Percentiles rank a stretch among this genome's conserved stretches.
Conservation (phyloP, 2,113 vertebrate species). For the Laticauda colubrina region DNA sequence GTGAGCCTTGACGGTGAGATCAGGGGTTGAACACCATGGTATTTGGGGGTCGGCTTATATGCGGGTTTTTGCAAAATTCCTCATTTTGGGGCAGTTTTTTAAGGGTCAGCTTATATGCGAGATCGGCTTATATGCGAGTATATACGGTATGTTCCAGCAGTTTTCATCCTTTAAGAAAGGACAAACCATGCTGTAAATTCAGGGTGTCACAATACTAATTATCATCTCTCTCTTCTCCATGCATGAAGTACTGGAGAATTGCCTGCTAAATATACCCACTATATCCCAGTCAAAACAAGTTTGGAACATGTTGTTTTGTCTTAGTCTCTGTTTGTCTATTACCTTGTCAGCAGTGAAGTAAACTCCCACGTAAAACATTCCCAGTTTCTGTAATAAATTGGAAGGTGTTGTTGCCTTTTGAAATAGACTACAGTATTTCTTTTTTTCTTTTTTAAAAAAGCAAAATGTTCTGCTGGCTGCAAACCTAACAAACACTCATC, state of each 20-base stretch:
- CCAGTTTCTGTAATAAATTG: conserved; percentile 44
- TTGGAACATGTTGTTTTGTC: conserved; percentile 28
- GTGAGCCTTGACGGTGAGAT: too few relatives aligned
- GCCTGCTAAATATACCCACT: conserved; percentile 38
- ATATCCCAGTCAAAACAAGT: conserved; percentile 48
- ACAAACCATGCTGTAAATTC: conserved; percentile 12
- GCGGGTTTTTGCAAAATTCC: too few relatives aligned
- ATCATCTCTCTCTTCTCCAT: not conserved
- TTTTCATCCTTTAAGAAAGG: not conserved
- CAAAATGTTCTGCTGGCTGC: conserved; percentile 46
- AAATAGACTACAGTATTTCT: conserved; percentile 22
- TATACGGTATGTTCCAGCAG: not conserved
- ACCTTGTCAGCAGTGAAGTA: conserved; percentile 43
- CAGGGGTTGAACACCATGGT: too few relatives aligned
- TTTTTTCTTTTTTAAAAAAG: not conserved
- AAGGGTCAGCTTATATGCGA: too few relatives aligned
- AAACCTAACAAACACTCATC: conserved; percentile 39
- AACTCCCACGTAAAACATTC: conserved; percentile 48
- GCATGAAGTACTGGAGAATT: conserved; percentile 41
- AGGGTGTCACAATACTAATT: conserved; percentile 17
- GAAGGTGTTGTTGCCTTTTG: conserved; percentile 29
- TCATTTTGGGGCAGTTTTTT: too few relatives aligned
- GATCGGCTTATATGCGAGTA: too few relatives aligned
- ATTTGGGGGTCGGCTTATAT: too few relatives aligned
- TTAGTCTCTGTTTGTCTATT: conserved; percentile 47